Conservation (phyloP, 2,888 invertebrate genomes). For the Athrips mouffetella region DNA sequence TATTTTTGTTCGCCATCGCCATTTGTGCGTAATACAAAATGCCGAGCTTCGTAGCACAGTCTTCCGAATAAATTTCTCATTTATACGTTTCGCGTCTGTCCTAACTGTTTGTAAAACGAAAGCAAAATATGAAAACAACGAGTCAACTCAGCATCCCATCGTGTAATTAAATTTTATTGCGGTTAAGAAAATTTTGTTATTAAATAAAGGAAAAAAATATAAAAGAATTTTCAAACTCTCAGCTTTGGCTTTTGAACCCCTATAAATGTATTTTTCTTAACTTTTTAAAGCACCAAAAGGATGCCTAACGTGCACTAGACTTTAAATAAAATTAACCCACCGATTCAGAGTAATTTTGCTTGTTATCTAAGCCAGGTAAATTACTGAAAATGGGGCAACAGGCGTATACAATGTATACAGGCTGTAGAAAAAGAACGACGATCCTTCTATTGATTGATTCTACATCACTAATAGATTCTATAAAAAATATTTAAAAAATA, state of each 20-base stretch:
- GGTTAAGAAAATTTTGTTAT: background rate
- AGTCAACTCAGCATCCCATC: slow-evolving; percentile 10
- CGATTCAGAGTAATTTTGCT: no score
- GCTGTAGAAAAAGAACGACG: no score
- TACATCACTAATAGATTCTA: no score
- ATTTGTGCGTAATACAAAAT: slow-evolving; percentile 29
- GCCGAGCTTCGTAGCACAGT: slow-evolving; percentile 26
- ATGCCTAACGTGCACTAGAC: background rate
- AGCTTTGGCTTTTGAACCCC: background rate
- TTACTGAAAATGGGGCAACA: no score
- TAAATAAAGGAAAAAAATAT: background rate
- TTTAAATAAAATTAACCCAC: background rate
- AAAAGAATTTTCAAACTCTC: background rate
- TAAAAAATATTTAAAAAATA: no score
- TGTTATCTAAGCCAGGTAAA: no score
- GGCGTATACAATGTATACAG: no score
- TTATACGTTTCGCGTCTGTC: slow-evolving; percentile 19
- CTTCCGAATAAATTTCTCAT: slow-evolving; percentile 23
- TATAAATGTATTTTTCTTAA: background rate
- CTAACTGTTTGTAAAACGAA: slow-evolving; percentile 24
- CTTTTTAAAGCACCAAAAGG: no score
- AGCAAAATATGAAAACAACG: slow-evolving; percentile 9
- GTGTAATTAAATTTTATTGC: slow-evolving; percentile 12
- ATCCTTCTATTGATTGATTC: no score
- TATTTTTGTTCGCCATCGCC: no score